Conservation (phyloP, 2,797 vertebrate species). For the Agapornis canus region DNA sequence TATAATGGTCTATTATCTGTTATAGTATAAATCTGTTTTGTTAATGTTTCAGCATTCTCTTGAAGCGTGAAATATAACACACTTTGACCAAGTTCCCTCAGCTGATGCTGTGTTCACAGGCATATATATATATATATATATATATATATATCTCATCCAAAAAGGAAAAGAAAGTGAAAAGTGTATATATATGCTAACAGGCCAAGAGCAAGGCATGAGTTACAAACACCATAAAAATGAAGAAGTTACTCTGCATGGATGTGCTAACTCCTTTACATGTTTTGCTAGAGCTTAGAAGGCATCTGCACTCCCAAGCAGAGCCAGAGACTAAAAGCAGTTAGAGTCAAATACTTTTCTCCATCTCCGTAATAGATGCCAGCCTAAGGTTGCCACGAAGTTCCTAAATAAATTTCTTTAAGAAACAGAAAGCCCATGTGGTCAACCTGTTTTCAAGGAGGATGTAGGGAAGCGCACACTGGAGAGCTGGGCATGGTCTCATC, state of each 20-base stretch:
- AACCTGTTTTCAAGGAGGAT: background rate
- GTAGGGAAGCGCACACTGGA: background rate
- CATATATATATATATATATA: background rate
- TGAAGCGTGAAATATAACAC: background rate
- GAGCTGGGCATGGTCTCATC: background rate
- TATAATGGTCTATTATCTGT: background rate
- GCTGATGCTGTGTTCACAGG: background rate
- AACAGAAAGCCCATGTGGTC: background rate
- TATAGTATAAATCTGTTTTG: background rate
- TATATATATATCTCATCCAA: too few species aligned
- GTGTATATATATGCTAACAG: background rate
- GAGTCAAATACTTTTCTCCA: background rate
- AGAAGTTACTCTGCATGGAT: background rate
- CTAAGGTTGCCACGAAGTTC: background rate
- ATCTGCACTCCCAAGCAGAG: background rate
- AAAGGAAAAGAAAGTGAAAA: too few species aligned
- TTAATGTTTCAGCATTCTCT: background rate
- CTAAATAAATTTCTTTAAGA: background rate
- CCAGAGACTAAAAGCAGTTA: background rate
- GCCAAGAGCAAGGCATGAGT: background rate
- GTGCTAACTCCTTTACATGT: accelerated
- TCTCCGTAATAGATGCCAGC: background rate
- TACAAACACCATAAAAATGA: background rate
- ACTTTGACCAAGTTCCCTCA: background rate
- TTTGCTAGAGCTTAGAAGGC: background rate